These are phyloP conservation scores for Diabrotica virgifera DNA, from an alignment of 1,140 invertebrate species.

Conservation along the genomic window DNA sequence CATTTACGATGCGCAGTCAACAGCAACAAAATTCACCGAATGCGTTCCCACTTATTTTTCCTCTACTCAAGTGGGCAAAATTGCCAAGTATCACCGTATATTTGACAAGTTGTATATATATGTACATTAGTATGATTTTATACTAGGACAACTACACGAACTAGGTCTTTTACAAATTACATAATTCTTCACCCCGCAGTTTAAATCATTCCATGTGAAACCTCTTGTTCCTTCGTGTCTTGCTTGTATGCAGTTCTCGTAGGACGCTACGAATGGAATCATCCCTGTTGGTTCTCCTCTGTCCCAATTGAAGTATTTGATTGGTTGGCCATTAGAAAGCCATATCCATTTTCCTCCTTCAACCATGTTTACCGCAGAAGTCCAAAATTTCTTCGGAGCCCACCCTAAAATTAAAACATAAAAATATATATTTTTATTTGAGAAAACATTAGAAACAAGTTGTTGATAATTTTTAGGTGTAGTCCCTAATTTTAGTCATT, in stretches of 20 bases:
- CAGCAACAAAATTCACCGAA: no score
- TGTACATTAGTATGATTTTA: no score
- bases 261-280: not conserved
- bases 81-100: no score
- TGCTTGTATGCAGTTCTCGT: not conserved
- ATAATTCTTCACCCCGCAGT: not conserved
- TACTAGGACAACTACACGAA: not conserved
- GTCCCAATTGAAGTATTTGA: not conserved
- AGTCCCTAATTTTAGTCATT: no score
- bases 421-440: no score
- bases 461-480: no score
- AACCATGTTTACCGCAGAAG: not conserved
- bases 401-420: no score
- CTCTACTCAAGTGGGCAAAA: no score
- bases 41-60: no score
- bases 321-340: not conserved
- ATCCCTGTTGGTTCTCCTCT: not conserved
- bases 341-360: not conserved
- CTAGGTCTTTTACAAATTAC: not conserved
- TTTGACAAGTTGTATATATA: no score
- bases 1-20: no score
- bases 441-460: no score
- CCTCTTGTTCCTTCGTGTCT: not conserved
- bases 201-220: not conserved
- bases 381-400: not conserved